Conservation (phyloP, 2,113 vertebrate genomes). For the Athene cunicularia region DNA sequence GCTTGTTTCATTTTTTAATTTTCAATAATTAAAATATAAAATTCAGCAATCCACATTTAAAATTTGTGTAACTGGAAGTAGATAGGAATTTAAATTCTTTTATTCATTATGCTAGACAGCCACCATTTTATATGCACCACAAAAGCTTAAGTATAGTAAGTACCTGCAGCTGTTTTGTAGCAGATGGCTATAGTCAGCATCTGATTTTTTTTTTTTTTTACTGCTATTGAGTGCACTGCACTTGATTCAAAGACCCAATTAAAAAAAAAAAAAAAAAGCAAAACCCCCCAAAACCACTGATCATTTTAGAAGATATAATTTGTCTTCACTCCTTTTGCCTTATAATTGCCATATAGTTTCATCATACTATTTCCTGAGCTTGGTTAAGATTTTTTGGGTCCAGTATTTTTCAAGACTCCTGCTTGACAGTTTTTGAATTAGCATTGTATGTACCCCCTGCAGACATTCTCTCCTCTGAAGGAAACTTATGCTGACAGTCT, state of each 20-base stretch:
- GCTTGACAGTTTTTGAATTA: background rate
- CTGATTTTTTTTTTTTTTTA: background rate
- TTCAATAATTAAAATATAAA: background rate
- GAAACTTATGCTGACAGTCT: background rate
- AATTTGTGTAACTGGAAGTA: background rate
- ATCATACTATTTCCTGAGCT: background rate
- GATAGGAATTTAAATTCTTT: background rate
- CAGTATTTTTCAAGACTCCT: background rate
- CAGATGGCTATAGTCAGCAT: constrained; percentile 46
- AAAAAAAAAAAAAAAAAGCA: background rate
- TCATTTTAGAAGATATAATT: background rate
- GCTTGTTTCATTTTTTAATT: background rate
- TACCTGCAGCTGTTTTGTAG: constrained; percentile 46
- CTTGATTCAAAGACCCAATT: background rate
- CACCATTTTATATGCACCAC: constrained; percentile 4
- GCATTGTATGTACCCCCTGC: background rate
- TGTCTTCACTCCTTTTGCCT: background rate
- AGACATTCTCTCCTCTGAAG: background rate
- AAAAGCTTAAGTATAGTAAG: constrained; percentile 23
- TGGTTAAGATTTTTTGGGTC: background rate
- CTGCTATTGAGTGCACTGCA: background rate
- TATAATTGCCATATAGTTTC: background rate
- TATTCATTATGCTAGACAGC: background rate
- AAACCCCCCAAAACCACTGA: background rate
- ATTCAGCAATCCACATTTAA: background rate